Percentiles rank a stretch among this genome's conserved stretches.
phyloP scores from a whole-genome alignment of 2,888 invertebrate genomes.

The Pegoplata infirma region DNA sequence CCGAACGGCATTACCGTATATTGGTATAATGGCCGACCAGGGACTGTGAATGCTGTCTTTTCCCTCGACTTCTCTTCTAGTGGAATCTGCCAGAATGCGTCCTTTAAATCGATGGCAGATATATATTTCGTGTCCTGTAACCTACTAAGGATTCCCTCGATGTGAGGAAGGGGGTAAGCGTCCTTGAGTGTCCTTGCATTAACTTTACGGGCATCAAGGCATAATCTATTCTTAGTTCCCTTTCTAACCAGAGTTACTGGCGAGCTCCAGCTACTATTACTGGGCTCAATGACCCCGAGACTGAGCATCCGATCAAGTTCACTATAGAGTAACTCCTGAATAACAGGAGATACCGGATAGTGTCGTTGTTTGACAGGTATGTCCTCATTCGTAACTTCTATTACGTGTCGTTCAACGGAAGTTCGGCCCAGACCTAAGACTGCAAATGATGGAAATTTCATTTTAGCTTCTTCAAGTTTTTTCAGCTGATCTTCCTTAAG shows the following conservation, averaged over 20 bases:
- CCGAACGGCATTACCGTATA: too few species aligned
- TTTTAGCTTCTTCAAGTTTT: background rate
- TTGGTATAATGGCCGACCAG: too few species aligned
- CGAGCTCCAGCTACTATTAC: conserved; percentile 37
- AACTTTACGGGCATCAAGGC: conserved; percentile 59
- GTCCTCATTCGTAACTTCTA: background rate
- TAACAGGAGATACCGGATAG: conserved; percentile 30
- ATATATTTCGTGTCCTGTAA: conserved; percentile 50
- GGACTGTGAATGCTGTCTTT: too few species aligned
- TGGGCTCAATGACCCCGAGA: conserved; percentile 38
- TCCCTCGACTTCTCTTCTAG: too few species aligned
- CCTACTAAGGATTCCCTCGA: too few species aligned
- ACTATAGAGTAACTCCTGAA: conserved; percentile 14
- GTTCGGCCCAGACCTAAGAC: conserved; percentile 17
- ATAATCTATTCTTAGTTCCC: conserved; percentile 42
- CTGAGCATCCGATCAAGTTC: conserved; percentile 68
- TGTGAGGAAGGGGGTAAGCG: too few species aligned
- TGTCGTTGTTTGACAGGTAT: conserved; percentile 16
- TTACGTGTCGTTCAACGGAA: conserved; percentile 13
- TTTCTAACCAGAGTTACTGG: conserved; percentile 44
- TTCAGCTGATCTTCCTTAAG: background rate
- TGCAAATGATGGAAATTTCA: conserved; percentile 16
- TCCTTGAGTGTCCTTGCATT: conserved; percentile 61
- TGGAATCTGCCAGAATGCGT: too few species aligned
- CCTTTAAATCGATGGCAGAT: conserved; percentile 48